These are phyloP conservation scores for Cynaeus angustus DNA, from an alignment of 2,888 invertebrate species.

Conservation along the genomic window DNA sequence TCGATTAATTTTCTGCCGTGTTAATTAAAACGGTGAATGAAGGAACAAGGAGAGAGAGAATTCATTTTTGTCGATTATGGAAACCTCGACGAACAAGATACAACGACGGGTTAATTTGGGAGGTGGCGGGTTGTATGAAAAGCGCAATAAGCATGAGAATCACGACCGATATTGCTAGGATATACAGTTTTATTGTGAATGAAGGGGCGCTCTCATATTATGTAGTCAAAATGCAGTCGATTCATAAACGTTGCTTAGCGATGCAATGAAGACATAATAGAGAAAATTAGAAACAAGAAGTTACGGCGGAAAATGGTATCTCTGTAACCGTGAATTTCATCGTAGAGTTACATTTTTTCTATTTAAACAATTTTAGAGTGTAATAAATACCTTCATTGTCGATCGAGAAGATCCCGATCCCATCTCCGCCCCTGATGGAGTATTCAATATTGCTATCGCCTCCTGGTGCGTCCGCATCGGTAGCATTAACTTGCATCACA, in stretches of 20 bases:
- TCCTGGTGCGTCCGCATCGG: slow-evolving; percentile 86
- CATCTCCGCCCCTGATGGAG: slow-evolving; percentile 90
- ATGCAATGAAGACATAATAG: too few species aligned
- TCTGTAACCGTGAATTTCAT: too few species aligned
- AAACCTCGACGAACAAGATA: background rate
- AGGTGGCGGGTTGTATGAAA: background rate
- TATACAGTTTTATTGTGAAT: background rate
- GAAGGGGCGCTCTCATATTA: background rate
- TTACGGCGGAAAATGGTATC: too few species aligned
- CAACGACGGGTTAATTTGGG: background rate
- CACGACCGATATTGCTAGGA: background rate
- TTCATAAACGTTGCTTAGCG: background rate
- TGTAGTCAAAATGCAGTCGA: background rate
- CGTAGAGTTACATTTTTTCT: too few species aligned
- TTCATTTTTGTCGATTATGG: slow-evolving; percentile 15
- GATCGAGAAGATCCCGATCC: slow-evolving; percentile 93
- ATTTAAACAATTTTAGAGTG: too few species aligned
- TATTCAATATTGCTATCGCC: slow-evolving; percentile 89
- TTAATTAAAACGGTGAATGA: slow-evolving; percentile 25
- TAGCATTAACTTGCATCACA: slow-evolving; percentile 85
- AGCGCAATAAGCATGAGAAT: slow-evolving; percentile 1
- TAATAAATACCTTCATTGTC: slow-evolving; percentile 91
- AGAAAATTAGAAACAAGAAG: too few species aligned
- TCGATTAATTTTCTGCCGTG: slow-evolving; percentile 10
- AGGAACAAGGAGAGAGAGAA: background rate